These are phyloP conservation scores for Trichonephila clavipes DNA, from an alignment of 1,140 invertebrate species.

Conservation along the genomic window DNA sequence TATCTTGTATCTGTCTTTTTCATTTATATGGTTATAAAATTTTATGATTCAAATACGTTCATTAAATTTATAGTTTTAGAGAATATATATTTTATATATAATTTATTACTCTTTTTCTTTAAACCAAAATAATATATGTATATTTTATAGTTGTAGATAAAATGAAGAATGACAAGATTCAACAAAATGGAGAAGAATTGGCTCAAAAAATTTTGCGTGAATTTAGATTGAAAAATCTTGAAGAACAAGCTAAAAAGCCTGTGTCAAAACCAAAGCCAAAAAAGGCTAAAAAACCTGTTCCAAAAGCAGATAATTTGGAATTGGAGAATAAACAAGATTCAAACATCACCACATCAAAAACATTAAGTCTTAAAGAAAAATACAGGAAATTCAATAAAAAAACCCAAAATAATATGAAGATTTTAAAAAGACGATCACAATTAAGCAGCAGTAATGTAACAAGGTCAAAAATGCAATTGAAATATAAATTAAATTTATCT, in stretches of 20 bases:
- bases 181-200: background rate
- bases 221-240: background rate
- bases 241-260: background rate
- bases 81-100: background rate
- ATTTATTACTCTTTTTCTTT: background rate
- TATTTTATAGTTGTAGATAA: background rate
- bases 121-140: too few relatives aligned
- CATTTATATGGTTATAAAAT: too few relatives aligned
- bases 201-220: constrained; percentile 1
- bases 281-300: background rate
- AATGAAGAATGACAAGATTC: background rate
- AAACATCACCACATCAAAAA: background rate
- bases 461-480: background rate
- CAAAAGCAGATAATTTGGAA: background rate
- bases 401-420: background rate
- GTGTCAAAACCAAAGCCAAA: background rate
- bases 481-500: background rate
- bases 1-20: too few relatives aligned
- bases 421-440: background rate
- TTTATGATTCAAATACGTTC: too few relatives aligned
- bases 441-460: background rate
- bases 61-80: too few relatives aligned
- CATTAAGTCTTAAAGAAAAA: background rate
- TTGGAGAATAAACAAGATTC: background rate
- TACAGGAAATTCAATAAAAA: background rate